These are phyloP conservation scores for Belgica antarctica DNA, from an alignment of 2,888 invertebrate genomes.

Conservation along the genomic window DNA sequence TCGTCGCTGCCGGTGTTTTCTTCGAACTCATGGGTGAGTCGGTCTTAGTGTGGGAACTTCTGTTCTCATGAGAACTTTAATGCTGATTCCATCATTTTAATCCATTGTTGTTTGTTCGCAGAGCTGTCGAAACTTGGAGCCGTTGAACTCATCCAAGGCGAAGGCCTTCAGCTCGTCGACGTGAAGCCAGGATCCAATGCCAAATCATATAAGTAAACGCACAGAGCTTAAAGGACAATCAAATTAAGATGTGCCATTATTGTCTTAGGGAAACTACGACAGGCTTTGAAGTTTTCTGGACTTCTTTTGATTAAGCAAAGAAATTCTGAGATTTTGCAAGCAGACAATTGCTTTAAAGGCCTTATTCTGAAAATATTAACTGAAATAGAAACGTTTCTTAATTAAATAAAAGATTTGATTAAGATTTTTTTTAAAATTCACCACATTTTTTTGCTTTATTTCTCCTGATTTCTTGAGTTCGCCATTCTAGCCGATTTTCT, in stretches of 20 bases:
- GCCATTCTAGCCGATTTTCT: no score
- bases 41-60: no score
- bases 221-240: no score
- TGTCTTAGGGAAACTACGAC: no score
- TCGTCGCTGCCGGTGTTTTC: conserved; percentile 25
- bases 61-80: neutral
- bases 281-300: no score
- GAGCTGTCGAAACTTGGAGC: conserved; percentile 30
- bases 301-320: no score
- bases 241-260: no score
- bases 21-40: conserved; percentile 30
- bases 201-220: no score
- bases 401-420: conserved; percentile 7
- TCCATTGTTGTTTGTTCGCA: neutral
- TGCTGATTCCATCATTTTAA: conserved; percentile 4
- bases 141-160: conserved; percentile 17
- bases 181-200: neutral
- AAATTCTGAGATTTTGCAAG: no score
- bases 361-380: neutral
- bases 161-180: conserved; percentile 8
- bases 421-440: conserved; percentile 18
- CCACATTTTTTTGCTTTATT: conserved; percentile 23
- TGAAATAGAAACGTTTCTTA: neutral
- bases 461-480: neutral
- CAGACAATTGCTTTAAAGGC: no score